Evolutionary conservation across 2,113 vertebrate genomes (phyloP).

Genomic region (Zosterops pallidus): DNA sequence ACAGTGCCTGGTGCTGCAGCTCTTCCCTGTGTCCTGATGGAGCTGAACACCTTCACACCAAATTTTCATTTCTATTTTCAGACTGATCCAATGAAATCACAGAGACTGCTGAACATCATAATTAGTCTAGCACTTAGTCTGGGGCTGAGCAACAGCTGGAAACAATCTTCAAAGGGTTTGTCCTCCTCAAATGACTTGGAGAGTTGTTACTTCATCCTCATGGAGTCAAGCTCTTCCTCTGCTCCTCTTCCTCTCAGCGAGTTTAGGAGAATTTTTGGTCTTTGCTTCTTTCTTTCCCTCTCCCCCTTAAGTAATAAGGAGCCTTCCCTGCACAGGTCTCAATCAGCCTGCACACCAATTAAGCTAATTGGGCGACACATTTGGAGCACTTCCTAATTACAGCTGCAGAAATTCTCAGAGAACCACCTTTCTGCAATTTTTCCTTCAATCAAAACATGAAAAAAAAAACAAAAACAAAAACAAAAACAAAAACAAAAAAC

Average conservation of each 20-base stretch:
- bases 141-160: background rate
- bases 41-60: background rate
- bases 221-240: background rate
- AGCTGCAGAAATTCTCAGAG: background rate
- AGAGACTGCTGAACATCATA: background rate
- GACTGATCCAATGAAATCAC: background rate
- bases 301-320: background rate
- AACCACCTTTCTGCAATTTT: background rate
- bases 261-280: background rate
- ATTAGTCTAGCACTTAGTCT: background rate
- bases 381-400: slow-evolving; percentile 37
- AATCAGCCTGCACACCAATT: background rate
- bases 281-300: background rate
- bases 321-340: background rate
- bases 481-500: background rate
- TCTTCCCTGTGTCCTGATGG: background rate
- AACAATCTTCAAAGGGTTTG: background rate
- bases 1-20: background rate
- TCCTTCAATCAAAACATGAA: background rate
- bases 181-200: background rate
- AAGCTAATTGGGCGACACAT: slow-evolving; percentile 1
- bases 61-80: background rate
- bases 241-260: background rate
- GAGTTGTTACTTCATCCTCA: background rate
- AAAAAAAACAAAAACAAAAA: too few species aligned